Percentiles rank a stretch among this genome's conserved stretches.
phyloP scores from a whole-genome alignment of 1,140 invertebrate species.

The Agrypnia vestita region DNA sequence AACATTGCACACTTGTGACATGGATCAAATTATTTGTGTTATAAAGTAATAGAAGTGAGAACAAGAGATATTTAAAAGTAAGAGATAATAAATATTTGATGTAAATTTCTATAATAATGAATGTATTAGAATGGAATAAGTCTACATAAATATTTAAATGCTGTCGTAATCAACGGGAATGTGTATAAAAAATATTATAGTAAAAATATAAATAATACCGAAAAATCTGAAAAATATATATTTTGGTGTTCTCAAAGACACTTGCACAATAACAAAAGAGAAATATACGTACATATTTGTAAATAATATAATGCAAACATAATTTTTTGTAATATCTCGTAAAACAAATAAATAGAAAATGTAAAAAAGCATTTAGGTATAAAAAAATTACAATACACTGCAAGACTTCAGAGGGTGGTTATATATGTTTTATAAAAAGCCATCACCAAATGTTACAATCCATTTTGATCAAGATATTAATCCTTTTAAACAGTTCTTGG shows the following conservation, averaged over 20 bases:
- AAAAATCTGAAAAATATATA: no score
- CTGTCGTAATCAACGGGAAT: conserved; percentile 10
- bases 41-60: background rate
- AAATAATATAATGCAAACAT: conserved; percentile 11
- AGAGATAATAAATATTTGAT: background rate
- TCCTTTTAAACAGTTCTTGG: background rate
- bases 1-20: background rate
- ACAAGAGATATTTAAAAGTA: background rate
- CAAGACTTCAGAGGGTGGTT: conserved; percentile 29
- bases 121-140: conserved; percentile 13
- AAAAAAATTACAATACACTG: conserved; percentile 31
- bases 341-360: conserved; percentile 25
- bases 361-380: conserved; percentile 33
- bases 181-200: conserved; percentile 2
- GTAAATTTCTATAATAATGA: background rate
- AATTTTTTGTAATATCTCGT: conserved; percentile 1
- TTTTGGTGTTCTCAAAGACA: no score
- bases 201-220: no score
- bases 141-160: conserved; percentile 8
- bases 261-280: conserved; percentile 11
- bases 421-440: conserved; percentile 13
- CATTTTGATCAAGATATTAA: conserved; percentile 6
- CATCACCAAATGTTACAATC: conserved; percentile 30
- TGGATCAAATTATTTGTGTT: no score
- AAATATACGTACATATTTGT: background rate